Conservation (phyloP, 2,113 vertebrate genomes). For the Psephotus haematonotus region DNA sequence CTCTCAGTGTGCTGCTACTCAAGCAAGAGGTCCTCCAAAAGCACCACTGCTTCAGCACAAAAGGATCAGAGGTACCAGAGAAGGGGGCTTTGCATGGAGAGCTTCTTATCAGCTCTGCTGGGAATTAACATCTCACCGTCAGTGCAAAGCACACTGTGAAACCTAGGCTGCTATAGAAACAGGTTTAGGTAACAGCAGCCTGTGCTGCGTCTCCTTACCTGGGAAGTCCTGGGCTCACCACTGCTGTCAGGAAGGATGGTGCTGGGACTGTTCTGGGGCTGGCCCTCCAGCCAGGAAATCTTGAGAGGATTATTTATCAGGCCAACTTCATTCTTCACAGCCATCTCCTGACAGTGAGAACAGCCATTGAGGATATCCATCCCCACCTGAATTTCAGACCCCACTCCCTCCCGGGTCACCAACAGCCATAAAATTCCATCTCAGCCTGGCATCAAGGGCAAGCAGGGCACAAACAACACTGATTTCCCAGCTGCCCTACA, state of each 20-base stretch:
- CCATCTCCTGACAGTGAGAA: conserved; percentile 83
- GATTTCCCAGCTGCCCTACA: not conserved
- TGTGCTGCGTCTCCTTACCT: conserved; percentile 73
- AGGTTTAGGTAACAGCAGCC: not conserved
- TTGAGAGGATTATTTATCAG: conserved; percentile 88
- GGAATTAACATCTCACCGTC: not conserved
- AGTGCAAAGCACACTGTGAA: not conserved
- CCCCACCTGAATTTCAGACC: not conserved
- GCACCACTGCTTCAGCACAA: not conserved
- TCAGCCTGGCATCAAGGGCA: not conserved
- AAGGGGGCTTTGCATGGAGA: not conserved
- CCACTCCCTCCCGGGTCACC: not conserved
- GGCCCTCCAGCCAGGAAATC: conserved; percentile 91
- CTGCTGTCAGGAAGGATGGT: not conserved
- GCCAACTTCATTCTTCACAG: conserved; percentile 89
- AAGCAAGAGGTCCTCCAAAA: not conserved
- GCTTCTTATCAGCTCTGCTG: not conserved
- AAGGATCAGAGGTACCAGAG: not conserved
- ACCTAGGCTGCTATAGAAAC: not conserved
- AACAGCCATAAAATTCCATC: not conserved
- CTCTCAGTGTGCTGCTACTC: not conserved
- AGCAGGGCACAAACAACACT: not conserved
- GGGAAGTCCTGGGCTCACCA: conserved; percentile 53
- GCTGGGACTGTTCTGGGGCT: conserved; percentile 65
- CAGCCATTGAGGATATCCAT: not conserved